Conservation (phyloP, 2,113 vertebrate genomes). For the Actinemys pallida region DNA sequence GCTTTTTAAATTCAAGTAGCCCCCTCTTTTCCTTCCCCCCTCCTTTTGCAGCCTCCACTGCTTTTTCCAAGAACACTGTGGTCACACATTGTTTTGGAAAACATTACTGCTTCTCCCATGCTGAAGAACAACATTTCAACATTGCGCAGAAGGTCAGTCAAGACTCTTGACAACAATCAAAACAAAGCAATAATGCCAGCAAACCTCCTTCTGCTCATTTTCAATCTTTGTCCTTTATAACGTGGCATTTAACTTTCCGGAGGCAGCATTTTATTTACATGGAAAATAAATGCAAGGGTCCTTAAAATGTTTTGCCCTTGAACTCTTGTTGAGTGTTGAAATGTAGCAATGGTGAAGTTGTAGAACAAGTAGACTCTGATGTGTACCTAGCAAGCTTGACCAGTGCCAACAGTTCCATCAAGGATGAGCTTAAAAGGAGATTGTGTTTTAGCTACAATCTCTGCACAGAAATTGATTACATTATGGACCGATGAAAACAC, state of each 20-base stretch:
- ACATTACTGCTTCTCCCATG: background rate
- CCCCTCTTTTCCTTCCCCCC: background rate
- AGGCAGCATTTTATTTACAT: background rate
- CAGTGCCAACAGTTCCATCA: background rate
- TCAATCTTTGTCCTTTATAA: background rate
- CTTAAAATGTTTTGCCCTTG: background rate
- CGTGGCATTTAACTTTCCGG: background rate
- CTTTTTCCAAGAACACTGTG: background rate
- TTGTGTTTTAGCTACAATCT: background rate
- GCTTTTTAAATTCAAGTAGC: background rate
- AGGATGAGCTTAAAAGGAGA: background rate
- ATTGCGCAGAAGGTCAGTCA: background rate
- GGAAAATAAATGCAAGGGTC: background rate
- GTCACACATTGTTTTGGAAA: constrained; percentile 1
- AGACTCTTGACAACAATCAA: background rate
- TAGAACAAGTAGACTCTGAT: background rate
- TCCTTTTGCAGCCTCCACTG: background rate
- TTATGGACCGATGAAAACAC: background rate
- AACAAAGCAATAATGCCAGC: background rate
- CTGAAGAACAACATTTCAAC: background rate
- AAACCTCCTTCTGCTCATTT: background rate
- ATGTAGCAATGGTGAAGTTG: background rate
- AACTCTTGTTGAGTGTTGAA: background rate
- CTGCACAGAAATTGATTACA: background rate
- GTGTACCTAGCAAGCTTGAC: background rate